Evolutionary conservation across 2,888 invertebrate species (phyloP), one percentile per base, ranked within the genome.

Genomic region (Lasius platythorax): DNA sequence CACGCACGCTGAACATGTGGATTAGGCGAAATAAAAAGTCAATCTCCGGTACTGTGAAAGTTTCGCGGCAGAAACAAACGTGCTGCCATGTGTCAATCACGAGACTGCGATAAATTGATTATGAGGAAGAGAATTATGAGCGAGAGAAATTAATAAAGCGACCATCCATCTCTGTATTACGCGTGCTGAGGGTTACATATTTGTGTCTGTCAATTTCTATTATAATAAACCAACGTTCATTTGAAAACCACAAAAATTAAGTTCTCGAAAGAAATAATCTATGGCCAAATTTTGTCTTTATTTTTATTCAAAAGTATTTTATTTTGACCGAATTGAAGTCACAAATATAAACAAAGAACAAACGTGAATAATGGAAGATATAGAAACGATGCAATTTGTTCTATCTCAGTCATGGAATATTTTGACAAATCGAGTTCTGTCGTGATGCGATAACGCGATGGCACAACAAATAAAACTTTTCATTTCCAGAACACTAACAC

Each of bases 1-100:
- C 83, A 86, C 85, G 86, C 64, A 68, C 46, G 63, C 43, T 85
- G 87, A 81, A 85, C 87, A 90, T 87, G 87, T 87, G 87, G 87
- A 88, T 88, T 87, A 88, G 82, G 82, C 53, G 33, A 50, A 40
- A 68, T 53, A 76, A 86, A 85, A 84, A 67, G 76, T 40, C 61
- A 70, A 83, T 74, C 66, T 74, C 50, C 53, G 15, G 23, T 67
- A 43, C n/a, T 79, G 86, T 82, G 88, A 89, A 89, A 89, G 89
- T 86, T 61, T 43, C 83, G 40, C 33, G 53, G 66, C 46, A 56
- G 75, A 76, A 79, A 81, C 70, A 43, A 74, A 30, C 66, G 8
- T 76, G 2, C 30, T 12, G 33, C 43, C 61, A 33, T 46, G 33
- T 61, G 61, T 46, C 79, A 23, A 79, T 73, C 79, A 15, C 46